Evolutionary conservation across 2,113 vertebrate species (phyloP).

Genomic region (Apaloderma vittatum): DNA sequence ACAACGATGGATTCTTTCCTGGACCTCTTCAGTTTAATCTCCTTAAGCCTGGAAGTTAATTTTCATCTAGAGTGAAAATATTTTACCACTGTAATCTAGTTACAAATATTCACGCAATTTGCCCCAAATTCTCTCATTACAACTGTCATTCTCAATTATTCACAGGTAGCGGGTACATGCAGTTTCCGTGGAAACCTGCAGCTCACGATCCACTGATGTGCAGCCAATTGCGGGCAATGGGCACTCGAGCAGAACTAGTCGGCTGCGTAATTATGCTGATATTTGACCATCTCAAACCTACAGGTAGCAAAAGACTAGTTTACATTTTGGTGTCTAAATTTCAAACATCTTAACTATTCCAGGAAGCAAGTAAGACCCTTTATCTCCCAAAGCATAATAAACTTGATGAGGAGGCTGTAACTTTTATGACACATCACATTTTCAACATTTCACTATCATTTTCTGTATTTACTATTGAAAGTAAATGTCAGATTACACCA

Average conservation of each 20-base stretch:
- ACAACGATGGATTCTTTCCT: slow-evolving; percentile 8
- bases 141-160: slow-evolving; percentile 74
- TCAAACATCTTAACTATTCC: slow-evolving; percentile 40
- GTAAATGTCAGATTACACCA: slow-evolving; percentile 71
- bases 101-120: slow-evolving; percentile 74
- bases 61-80: slow-evolving; percentile 69
- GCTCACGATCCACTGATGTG: slow-evolving; percentile 31
- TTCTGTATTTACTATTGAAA: slow-evolving; percentile 74
- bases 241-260: slow-evolving; percentile 56
- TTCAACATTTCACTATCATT: slow-evolving; percentile 70
- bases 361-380: slow-evolving; percentile 18
- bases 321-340: slow-evolving; percentile 47
- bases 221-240: slow-evolving; percentile 44
- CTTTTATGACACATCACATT: slow-evolving; percentile 70
- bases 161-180: slow-evolving; percentile 73
- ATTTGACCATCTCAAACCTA: slow-evolving; percentile 46
- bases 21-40: slow-evolving; percentile 71
- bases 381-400: slow-evolving; percentile 58
- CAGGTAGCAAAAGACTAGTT: slow-evolving; percentile 30
- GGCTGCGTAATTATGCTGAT: slow-evolving; percentile 38
- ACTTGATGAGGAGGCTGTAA: slow-evolving; percentile 70
- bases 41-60: slow-evolving; percentile 59
- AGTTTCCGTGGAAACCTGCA: slow-evolving; percentile 79
- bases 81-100: slow-evolving; percentile 72
- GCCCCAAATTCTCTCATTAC: slow-evolving; percentile 73